A percentile compares a stretch with the other conserved stretches of the same genome.
Conservation (phyloP, 92 coral and sea anemone species). For the Epizoanthus scotinus region DNA sequence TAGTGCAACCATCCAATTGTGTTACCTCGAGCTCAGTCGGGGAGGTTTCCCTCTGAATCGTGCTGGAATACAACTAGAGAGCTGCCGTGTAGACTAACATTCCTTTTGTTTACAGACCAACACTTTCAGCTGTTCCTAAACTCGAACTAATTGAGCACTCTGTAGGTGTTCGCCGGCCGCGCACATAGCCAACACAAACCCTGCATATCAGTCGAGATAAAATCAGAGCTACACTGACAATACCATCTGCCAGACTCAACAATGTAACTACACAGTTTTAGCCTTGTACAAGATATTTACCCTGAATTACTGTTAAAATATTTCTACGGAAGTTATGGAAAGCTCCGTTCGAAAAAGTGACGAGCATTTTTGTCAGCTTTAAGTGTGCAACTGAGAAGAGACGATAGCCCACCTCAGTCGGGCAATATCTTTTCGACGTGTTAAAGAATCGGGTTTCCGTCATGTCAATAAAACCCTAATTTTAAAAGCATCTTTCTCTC, state of each 20-base stretch:
- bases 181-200: conserved; percentile 8
- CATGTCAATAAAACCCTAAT: conserved; percentile 7
- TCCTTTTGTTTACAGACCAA: neutral
- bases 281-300: neutral
- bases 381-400: neutral
- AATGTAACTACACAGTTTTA: neutral
- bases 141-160: neutral
- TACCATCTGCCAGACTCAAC: conserved; percentile 3
- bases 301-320: neutral
- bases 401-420: neutral
- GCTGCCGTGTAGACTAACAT: neutral
- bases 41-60: neutral
- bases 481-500: conserved; percentile 4
- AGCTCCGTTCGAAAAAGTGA: neutral
- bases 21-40: neutral
- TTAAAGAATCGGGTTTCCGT: conserved; percentile 19
- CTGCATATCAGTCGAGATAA: conserved; percentile 17
- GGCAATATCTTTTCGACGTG: conserved; percentile 18
- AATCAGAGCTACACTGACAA: neutral
- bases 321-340: neutral
- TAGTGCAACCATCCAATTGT: conserved; percentile 8
- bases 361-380: neutral
- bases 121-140: conserved; percentile 8
- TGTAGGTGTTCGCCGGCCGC: neutral
- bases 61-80: neutral